phyloP scores from a whole-genome alignment of 2,888 invertebrate genomes.

The Branchipolynoe longqiensis region DNA sequence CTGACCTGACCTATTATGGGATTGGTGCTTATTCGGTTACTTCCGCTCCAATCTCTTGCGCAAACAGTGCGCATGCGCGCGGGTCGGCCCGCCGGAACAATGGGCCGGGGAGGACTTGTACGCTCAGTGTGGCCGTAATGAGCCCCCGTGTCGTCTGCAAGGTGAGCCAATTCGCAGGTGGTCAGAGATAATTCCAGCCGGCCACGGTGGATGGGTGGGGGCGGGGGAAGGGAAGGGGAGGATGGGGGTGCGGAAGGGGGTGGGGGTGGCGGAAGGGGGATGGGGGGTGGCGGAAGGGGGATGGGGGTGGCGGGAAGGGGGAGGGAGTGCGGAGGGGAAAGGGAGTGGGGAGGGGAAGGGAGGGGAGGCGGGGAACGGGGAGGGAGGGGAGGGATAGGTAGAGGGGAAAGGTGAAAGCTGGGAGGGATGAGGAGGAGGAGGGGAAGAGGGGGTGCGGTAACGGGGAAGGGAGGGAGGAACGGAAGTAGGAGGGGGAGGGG shows the following conservation, averaged over 20 bases:
- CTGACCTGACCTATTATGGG: conserved; percentile 30
- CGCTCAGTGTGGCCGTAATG: background rate
- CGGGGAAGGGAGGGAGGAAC: background rate
- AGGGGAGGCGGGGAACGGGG: background rate
- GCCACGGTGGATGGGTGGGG: background rate
- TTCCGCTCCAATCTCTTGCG: conserved; percentile 35
- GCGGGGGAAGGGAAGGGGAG: background rate
- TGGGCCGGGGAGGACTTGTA: background rate
- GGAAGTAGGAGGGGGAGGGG: background rate
- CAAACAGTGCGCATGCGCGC: background rate
- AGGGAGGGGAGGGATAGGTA: background rate
- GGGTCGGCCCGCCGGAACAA: background rate
- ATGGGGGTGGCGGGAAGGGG: background rate
- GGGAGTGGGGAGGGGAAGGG: background rate
- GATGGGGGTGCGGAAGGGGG: background rate
- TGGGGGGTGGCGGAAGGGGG: background rate
- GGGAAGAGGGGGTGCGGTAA: background rate
- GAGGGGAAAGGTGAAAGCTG: background rate
- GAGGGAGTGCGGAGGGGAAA: background rate
- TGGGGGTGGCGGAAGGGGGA: background rate
- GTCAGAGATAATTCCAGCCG: background rate
- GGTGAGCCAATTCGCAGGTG: conserved; percentile 26
- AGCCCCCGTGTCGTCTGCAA: too few species aligned
- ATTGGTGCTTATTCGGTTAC: conserved; percentile 14
- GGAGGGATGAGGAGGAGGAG: background rate